Evolutionary conservation across 53 echinoderm and acorn worm species (phyloP).

Genomic region (Echinometra lucunter): DNA sequence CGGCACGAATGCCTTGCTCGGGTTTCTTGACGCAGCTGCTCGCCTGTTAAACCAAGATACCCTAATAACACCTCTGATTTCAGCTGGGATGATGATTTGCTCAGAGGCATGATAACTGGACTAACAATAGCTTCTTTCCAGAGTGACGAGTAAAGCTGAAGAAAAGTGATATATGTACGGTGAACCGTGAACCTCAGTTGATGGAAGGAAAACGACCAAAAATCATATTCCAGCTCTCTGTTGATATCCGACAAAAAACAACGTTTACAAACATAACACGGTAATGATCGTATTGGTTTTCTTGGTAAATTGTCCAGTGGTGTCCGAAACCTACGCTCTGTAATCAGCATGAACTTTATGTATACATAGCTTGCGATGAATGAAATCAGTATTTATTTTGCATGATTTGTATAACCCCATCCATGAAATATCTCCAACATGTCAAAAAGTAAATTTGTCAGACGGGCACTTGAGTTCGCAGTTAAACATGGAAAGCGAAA

Average conservation of each 20-base stretch:
- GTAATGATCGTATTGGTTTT: not conserved
- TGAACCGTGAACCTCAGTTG: not conserved
- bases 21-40: constrained; percentile 3
- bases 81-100: not conserved
- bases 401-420: not conserved
- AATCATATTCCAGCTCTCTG: not conserved
- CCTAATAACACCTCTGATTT: not conserved
- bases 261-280: not conserved
- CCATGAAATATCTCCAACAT: not conserved
- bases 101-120: not conserved
- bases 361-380: not conserved
- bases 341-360: not conserved
- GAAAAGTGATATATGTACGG: not conserved
- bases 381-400: not conserved
- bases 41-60: not conserved
- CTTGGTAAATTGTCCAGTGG: not conserved
- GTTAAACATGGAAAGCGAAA: no score
- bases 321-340: not conserved
- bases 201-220: not conserved
- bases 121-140: not conserved
- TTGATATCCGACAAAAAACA: not conserved
- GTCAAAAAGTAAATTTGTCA: no score
- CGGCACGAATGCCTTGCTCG: constrained; percentile 26
- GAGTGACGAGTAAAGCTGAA: not conserved
- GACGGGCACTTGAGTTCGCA: no score